Evolutionary conservation across 2,797 vertebrate species (phyloP), one percentile per base, ranked within the genome.

Genomic region (Coracias cyanogaster): DNA sequence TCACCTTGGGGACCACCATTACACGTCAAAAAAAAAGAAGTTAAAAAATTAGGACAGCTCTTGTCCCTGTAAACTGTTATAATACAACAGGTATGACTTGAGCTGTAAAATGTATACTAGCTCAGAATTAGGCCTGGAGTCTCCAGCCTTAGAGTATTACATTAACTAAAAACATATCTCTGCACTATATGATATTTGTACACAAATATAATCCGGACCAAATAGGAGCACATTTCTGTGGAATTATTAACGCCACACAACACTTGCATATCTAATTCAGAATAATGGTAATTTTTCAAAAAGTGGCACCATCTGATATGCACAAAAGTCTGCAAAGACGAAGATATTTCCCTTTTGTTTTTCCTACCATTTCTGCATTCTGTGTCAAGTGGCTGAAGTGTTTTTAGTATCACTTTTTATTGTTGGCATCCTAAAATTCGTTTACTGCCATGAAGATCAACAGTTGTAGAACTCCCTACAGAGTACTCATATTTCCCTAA

Each of bases 161-260:
- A 1, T 60, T 37, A 67, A 64, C 2, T 29, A 64, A 55, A 12
- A 61, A 35, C 2, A 4, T 24, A 51, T 39, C 15, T 62, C 46
- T 71, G 43, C 0, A 0, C 5, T 55, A 15, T 55, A 37, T 3
- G 2, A 12, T 58, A 69, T 76, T 39, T 13, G 1, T 41, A 65
- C 6, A 64, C n/a, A 83, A 82, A 70, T 54, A 43, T 15, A 86
- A 78, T 48, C n/a, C 45, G 86, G 54, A 48, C 17, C 15, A 91
- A 84, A 54, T 5, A 33, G 13, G 10, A 82, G 7, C 5, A 55
- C 29, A 58, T 77, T 88, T 86, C 49, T 72, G 10, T 31, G 33
- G 49, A 71, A 49, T 57, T 71, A 48, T 45, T 45, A 35, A 84
- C 5, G 22, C 39, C 24, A 55, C 35, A 64, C 11, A 80, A 39